Percentiles rank a stretch among this genome's conserved stretches.
Conservation (phyloP, 2,888 invertebrate species). For the Ametastegia equiseti region DNA sequence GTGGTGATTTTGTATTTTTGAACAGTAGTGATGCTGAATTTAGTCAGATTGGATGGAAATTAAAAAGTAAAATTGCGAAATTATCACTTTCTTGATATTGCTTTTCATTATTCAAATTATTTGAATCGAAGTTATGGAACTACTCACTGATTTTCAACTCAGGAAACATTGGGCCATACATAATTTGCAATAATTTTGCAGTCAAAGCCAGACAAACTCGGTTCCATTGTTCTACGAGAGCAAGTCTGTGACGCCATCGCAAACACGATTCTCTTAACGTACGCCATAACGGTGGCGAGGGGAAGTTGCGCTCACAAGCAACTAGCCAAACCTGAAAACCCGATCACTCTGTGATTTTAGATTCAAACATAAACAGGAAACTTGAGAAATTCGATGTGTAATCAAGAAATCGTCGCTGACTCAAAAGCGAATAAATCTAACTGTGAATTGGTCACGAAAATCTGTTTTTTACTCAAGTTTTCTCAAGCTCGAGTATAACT, state of each 20-base stretch:
- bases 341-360: not conserved
- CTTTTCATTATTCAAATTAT: not conserved
- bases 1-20: no score
- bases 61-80: no score
- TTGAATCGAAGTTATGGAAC: not conserved
- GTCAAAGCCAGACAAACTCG: conserved; percentile 94
- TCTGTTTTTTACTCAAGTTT: no score
- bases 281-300: conserved; percentile 97
- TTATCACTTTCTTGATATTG: no score
- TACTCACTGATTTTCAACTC: conserved; percentile 86
- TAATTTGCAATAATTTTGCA: conserved; percentile 88
- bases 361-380: conserved; percentile 11
- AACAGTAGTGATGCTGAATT: no score
- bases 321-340: conserved; percentile 81
- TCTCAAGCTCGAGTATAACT: no score
- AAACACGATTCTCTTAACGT: conserved; percentile 94
- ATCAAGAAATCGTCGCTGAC: not conserved
- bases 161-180: conserved; percentile 92
- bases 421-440: not conserved
- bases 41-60: no score
- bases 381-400: not conserved
- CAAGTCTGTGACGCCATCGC: conserved; percentile 96
- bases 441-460: not conserved
- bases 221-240: conserved; percentile 96
- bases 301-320: conserved; percentile 90